Evolutionary conservation across 2,888 invertebrate genomes (phyloP).

Genomic region (Enchytraeus crypticus): DNA sequence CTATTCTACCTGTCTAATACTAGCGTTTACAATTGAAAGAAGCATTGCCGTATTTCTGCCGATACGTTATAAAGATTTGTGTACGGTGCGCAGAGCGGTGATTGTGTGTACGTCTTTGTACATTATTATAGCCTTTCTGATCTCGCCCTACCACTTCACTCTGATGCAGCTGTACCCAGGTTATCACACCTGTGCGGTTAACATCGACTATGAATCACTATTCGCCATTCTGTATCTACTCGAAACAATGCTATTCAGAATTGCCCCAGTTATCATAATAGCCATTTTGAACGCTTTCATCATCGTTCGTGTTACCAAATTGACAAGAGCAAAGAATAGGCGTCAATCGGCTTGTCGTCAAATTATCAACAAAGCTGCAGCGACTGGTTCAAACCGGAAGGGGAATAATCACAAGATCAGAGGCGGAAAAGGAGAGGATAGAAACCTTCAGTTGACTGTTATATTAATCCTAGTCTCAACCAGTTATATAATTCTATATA

Average conservation of each 20-base stretch:
- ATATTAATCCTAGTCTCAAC: constrained; percentile 30
- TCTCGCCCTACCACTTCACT: constrained; percentile 25
- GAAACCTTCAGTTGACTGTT: constrained; percentile 26
- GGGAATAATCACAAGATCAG: background rate
- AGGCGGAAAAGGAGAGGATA: constrained; percentile 10
- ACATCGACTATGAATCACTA: constrained; percentile 7
- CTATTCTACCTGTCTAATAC: constrained; percentile 28
- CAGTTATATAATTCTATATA: constrained; percentile 26
- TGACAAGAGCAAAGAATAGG: constrained; percentile 7
- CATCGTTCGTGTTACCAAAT: constrained; percentile 20
- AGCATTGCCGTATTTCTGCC: constrained; percentile 28
- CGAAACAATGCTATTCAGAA: constrained; percentile 23
- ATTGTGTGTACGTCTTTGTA: constrained; percentile 13
- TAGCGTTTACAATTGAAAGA: constrained; percentile 29
- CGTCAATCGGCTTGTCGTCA: background rate
- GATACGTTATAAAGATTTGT: constrained; percentile 26
- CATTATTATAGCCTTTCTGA: constrained; percentile 15
- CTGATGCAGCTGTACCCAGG: constrained; percentile 16
- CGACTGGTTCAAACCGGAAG: background rate
- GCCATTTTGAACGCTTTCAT: constrained; percentile 29
- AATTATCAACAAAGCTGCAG: no score
- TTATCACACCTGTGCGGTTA: constrained; percentile 20
- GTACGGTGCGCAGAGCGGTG: constrained; percentile 24
- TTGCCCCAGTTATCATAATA: constrained; percentile 27
- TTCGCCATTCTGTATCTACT: constrained; percentile 16